A percentile compares a stretch with the other conserved stretches of the same genome.
These are phyloP conservation scores for Zygogramma bicolorata DNA, from an alignment of 2,888 invertebrate genomes.

Conservation along the genomic window DNA sequence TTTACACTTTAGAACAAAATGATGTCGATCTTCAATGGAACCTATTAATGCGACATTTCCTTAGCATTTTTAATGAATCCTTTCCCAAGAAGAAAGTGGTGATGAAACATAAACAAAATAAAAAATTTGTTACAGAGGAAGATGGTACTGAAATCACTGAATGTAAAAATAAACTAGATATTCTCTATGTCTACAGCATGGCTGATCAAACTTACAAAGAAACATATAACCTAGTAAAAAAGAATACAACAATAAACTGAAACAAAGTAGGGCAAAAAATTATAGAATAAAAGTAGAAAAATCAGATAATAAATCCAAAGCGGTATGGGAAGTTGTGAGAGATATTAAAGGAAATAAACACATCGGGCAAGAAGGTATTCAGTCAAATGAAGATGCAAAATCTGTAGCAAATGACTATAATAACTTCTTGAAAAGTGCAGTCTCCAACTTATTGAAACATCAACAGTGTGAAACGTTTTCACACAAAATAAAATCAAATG, in stretches of 20 bases:
- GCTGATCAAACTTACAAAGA: background rate
- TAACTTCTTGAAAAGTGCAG: constrained; percentile 14
- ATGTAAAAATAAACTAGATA: too few species aligned
- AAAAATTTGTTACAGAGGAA: background rate
- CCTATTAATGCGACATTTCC: too few species aligned
- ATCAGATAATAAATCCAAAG: constrained; percentile 3
- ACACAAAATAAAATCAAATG: too few species aligned
- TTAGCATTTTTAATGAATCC: too few species aligned
- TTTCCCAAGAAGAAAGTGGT: too few species aligned
- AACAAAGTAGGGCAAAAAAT: background rate
- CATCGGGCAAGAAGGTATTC: background rate
- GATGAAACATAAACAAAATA: background rate
- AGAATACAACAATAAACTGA: constrained; percentile 10
- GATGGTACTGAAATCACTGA: too few species aligned
- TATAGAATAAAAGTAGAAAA: background rate
- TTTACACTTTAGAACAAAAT: too few species aligned
- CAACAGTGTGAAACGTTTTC: too few species aligned
- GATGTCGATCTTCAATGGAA: too few species aligned
- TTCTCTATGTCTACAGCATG: background rate
- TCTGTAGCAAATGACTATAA: too few species aligned
- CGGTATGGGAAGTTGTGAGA: background rate
- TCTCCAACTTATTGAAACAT: background rate
- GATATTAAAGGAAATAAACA: background rate
- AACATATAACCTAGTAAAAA: background rate
- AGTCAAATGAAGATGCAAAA: too few species aligned